Conservation (phyloP, 92 coral and sea anemone species). For the Heliopora coerulea region DNA sequence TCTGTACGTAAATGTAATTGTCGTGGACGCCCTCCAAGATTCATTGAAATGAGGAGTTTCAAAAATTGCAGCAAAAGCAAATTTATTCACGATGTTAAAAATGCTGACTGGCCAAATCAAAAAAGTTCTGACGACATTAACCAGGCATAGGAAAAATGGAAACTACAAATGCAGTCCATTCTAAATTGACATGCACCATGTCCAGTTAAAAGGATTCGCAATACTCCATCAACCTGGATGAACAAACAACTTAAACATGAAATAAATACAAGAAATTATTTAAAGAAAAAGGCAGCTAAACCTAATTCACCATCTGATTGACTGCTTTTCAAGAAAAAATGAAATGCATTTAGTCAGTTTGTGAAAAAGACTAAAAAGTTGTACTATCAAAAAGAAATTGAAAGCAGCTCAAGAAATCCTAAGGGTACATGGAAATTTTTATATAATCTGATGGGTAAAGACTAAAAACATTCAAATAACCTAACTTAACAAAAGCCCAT, state of each 20-base stretch:
- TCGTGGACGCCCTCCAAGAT: no score
- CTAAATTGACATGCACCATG: slow-evolving; percentile 45
- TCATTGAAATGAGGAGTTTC: no score
- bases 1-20: no score
- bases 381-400: slow-evolving; percentile 26
- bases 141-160: no score
- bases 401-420: slow-evolving; percentile 3
- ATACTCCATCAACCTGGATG: slow-evolving; percentile 32
- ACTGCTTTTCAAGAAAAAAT: slow-evolving; percentile 1
- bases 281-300: slow-evolving; percentile 28
- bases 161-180: no score
- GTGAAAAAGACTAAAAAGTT: slow-evolving; percentile 20
- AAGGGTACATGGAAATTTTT: slow-evolving; percentile 36
- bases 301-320: slow-evolving; percentile 21
- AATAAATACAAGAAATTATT: slow-evolving; percentile 22
- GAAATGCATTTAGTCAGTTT: not conserved
- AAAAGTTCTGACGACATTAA: no score
- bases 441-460: slow-evolving; percentile 29
- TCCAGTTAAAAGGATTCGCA: slow-evolving; percentile 5
- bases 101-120: no score
- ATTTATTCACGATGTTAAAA: no score
- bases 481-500: slow-evolving; percentile 20
- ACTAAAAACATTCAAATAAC: slow-evolving; percentile 28
- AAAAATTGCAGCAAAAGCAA: no score
- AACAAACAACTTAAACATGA: slow-evolving; percentile 10